Evolutionary conservation across 2,888 invertebrate species (phyloP), one percentile per base, ranked within the genome.

Genomic region (Tillus elongatus): DNA sequence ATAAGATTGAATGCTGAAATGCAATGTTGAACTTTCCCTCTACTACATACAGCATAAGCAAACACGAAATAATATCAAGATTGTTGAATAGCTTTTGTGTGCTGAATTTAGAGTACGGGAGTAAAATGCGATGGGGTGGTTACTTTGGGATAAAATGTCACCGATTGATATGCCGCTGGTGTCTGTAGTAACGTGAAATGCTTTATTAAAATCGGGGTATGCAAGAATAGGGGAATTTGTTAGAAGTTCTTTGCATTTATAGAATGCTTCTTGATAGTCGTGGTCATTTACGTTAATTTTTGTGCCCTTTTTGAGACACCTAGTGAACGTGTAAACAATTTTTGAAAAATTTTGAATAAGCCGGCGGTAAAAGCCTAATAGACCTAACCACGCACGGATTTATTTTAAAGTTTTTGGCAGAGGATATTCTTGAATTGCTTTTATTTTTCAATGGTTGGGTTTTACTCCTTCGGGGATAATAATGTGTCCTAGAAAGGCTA

Each of bases 371-470:
- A 49, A 47, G 27, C 45, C 43, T n/a, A 37, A 15, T 29, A 47
- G 36, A 15, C 50, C 50, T 13, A 51, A 28, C 26, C 50, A 50
- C 4, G 33, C 30, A 43, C 46, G 40, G 6, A 51, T 45, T 11
- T 47, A 41, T 41, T 46, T 48, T n/a, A 28, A 19, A 31, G 33
- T 35, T 14, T 32, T 39, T 3, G 40, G 39, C 16, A 30, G n/a
- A 9, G 44, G 44, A 31, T 32, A 48, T 12, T 46, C 39, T 19
- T 32, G 26, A 14, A 45, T 37, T 37, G 40, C 29, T 13, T 32
- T 8, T 14, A 36, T 38, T 32, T 40, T 38, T 6, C 26, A 29
- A 15, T 14, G 32, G n/a, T 40, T 40, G 9, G 40, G 37, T 27
- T 32, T 26, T 4, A 39, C 27, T 12, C 40, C 40, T 15, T 37